These are phyloP conservation scores for Oncorhynchus masou DNA, from an alignment of 2,113 vertebrate genomes.

Conservation along the genomic window DNA sequence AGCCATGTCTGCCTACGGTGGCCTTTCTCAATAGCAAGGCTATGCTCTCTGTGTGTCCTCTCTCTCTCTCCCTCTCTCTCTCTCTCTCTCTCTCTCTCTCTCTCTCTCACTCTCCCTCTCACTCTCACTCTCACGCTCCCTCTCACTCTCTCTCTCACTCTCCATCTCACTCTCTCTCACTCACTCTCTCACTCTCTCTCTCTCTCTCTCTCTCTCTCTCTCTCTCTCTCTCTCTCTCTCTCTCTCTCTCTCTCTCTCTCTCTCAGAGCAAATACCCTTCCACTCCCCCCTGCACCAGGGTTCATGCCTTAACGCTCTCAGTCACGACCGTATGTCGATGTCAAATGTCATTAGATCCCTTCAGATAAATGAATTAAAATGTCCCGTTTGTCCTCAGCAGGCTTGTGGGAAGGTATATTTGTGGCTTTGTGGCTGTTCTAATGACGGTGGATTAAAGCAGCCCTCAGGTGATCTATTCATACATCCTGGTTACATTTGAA, in stretches of 20 bases:
- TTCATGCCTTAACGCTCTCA: constrained; percentile 9
- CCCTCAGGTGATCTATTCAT: constrained; percentile 28
- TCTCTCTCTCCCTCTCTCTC: too few species aligned
- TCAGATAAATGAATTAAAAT: constrained; percentile 39
- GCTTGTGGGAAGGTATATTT: constrained; percentile 42
- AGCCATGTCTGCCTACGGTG: too few species aligned
- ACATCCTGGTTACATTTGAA: constrained; percentile 36
- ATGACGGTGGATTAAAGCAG: constrained; percentile 53
- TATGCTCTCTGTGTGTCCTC: too few species aligned
- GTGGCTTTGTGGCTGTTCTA: constrained; percentile 45
- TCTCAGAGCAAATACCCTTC: constrained; percentile 13
- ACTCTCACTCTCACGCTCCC: too few species aligned
- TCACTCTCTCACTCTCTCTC: too few species aligned
- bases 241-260: too few species aligned
- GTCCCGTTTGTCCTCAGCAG: constrained; percentile 33
- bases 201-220: too few species aligned
- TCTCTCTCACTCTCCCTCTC: too few species aligned
- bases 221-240: too few species aligned
- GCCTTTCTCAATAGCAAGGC: too few species aligned
- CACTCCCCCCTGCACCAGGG: neutral
- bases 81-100: neutral
- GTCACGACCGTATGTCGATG: constrained; percentile 20
- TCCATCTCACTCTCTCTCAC: too few species aligned
- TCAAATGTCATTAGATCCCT: constrained; percentile 18
- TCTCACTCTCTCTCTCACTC: too few species aligned